phyloP scores from a whole-genome alignment of 2,797 vertebrate species.

The Tenualosa ilisha region DNA sequence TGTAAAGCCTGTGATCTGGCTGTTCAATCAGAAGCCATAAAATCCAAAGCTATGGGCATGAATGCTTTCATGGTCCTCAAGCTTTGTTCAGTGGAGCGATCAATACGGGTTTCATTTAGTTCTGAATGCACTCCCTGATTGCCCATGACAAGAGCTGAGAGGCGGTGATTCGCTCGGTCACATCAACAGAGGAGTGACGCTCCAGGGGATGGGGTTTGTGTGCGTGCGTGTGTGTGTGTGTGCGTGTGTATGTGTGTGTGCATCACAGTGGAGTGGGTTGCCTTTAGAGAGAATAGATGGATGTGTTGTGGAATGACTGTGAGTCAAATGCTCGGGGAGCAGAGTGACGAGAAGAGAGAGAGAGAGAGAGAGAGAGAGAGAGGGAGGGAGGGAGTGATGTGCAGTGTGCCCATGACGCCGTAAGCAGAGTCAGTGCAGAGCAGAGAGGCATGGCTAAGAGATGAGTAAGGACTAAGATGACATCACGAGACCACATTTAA shows the following conservation, averaged over 20 bases:
- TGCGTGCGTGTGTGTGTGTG: background rate
- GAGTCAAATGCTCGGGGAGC: background rate
- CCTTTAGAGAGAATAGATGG: background rate
- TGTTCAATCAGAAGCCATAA: slow-evolving; percentile 16
- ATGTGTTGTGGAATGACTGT: background rate
- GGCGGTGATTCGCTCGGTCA: background rate
- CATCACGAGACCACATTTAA: background rate
- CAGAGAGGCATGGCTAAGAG: background rate
- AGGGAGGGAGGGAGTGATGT: background rate
- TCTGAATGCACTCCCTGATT: slow-evolving; percentile 12
- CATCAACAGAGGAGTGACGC: slow-evolving; percentile 4
- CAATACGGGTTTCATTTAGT: slow-evolving; percentile 20
- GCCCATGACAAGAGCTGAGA: slow-evolving; percentile 19
- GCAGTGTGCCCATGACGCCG: background rate
- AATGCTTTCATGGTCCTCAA: background rate
- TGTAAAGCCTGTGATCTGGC: slow-evolving; percentile 12
- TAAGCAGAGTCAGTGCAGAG: background rate
- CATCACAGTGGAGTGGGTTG: background rate
- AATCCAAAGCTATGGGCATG: background rate
- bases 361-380: slow-evolving; percentile 5
- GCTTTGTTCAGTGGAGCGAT: slow-evolving; percentile 19
- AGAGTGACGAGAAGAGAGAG: background rate
- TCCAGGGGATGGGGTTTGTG: background rate
- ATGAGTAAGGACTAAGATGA: background rate
- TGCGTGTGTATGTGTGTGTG: background rate